Evolutionary conservation across 2,888 invertebrate genomes (phyloP).

Genomic region (Diplolepis rosae): DNA sequence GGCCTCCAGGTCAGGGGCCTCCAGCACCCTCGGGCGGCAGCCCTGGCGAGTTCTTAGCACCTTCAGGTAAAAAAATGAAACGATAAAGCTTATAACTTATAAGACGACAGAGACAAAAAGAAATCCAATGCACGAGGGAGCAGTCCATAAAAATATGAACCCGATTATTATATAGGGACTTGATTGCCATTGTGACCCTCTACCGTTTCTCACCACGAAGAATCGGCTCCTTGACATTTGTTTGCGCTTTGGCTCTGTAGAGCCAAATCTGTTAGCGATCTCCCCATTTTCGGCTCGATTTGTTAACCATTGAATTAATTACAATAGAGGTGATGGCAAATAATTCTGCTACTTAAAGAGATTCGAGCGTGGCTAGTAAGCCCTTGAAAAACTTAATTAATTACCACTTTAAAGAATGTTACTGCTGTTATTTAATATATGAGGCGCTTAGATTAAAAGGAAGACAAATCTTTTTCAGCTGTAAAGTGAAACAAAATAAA

Average conservation of each 20-base stretch:
- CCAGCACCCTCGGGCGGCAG: constrained; percentile 70
- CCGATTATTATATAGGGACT: constrained; percentile 40
- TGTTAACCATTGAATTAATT: constrained; percentile 24
- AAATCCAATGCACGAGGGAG: constrained; percentile 21
- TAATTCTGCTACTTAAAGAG: too few species aligned
- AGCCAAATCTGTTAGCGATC: constrained; percentile 10
- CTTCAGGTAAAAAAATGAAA: constrained; percentile 62
- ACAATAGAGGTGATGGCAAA: constrained; percentile 10
- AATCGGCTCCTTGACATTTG: constrained; percentile 42
- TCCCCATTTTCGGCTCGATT: constrained; percentile 1
- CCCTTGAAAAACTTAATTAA: too few species aligned
- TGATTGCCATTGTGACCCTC: constrained; percentile 42
- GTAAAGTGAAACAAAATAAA: too few species aligned
- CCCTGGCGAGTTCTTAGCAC: constrained; percentile 71
- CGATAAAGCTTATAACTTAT: constrained; percentile 34
- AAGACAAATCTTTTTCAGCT: too few species aligned
- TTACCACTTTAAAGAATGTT: too few species aligned
- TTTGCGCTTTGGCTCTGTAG: constrained; percentile 45
- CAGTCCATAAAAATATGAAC: constrained; percentile 31
- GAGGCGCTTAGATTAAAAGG: too few species aligned
- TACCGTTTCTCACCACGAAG: constrained; percentile 46
- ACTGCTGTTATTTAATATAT: too few species aligned
- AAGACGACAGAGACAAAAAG: constrained; percentile 7
- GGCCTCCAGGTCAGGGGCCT: constrained; percentile 71
- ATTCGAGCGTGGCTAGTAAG: too few species aligned